These are phyloP conservation scores for Tichodroma muraria DNA, from an alignment of 2,113 vertebrate species.

Conservation along the genomic window DNA sequence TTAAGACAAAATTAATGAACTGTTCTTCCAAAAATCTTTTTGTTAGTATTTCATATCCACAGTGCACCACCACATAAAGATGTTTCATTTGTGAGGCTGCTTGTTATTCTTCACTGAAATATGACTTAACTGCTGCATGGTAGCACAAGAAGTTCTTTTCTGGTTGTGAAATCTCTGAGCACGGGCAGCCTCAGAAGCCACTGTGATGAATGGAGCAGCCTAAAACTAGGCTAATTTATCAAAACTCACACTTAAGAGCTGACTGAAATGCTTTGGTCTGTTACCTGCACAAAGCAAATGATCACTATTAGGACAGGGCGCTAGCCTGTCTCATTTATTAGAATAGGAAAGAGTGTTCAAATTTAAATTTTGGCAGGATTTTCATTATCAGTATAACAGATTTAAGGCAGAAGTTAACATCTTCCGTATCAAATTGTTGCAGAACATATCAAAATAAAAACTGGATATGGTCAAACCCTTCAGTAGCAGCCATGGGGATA, in stretches of 20 bases:
- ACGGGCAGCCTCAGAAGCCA: neutral
- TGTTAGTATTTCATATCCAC: neutral
- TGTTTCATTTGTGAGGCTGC: neutral
- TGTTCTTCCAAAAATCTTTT: neutral
- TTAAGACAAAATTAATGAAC: neutral
- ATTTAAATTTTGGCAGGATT: neutral
- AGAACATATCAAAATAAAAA: neutral
- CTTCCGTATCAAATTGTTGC: neutral
- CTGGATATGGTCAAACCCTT: neutral
- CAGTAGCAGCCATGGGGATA: neutral
- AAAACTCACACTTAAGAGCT: neutral
- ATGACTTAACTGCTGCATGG: neutral
- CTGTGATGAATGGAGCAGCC: neutral
- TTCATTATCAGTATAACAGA: neutral
- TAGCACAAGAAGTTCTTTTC: neutral
- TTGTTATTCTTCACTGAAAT: neutral
- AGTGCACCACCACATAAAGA: neutral
- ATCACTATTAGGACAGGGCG: neutral
- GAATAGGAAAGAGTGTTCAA: neutral
- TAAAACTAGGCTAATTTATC: neutral
- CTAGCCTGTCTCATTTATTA: neutral
- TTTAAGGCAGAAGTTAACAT: neutral
- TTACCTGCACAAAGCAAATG: neutral
- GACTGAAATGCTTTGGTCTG: neutral
- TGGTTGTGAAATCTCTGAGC: neutral